Base-by-base conservation (phyloP, 2,888 invertebrate species). In the Apamea monoglypha region DNA sequence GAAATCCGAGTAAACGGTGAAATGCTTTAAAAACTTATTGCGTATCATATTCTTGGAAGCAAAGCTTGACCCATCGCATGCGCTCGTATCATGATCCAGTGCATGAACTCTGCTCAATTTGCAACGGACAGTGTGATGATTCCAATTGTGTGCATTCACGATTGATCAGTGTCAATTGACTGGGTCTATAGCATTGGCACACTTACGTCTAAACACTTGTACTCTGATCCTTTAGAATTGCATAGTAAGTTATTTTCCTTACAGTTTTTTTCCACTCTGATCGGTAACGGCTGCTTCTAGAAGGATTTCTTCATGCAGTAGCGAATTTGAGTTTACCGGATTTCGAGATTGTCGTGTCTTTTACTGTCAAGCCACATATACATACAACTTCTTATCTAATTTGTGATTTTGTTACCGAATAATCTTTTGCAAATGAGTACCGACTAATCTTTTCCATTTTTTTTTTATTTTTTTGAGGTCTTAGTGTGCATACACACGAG, bases 91-190 rank as follows among this genome's bases (percentile, higher is more conserved):
- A 44, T 76, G 80, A 86, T 80, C 44, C 47, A 66, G 32, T 72
- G 16, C 71, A 44, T 63, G 67, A 82, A 85, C 64, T 50, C 70
- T 29, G 63, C n/a, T 70, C 83, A 86, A 86, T 83, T 80, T 71
- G 79, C 73, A 74, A 61, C n/a, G 0, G 8, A 36, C 61, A 75
- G 85, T 81, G 85, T 53, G 77, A 83, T 81, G 72, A 86, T 85
- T 86, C 73, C 76, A 78, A 86, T 86, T 83, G 83, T 56, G 25
- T 83, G 70, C 74, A 83, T 85, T 77, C 47, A 70, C 72, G 61
- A 77, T 85, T 86, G 85, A 86, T 85, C 76, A 80, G 63, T 73
- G 73, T 75, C 86, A 85, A 85, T 86, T 86, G 85, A 47, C 56
- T 5, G 40, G 75, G 59, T 67, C 76, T 69, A 25, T 16, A 69